Conservation (phyloP, 2,113 vertebrate species). For the Bostrychus sinensis region DNA sequence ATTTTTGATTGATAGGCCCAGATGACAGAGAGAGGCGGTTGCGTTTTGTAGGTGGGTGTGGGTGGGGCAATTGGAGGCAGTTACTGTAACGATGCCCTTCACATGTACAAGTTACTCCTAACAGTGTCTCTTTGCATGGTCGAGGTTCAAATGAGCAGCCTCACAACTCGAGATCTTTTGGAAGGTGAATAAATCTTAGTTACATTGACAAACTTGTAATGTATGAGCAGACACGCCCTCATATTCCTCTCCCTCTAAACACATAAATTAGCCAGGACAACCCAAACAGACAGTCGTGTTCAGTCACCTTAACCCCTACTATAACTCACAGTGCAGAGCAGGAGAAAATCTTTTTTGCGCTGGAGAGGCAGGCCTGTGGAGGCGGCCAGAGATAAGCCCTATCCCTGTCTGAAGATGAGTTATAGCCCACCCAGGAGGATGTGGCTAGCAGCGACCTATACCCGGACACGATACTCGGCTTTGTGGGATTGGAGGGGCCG, state of each 20-base stretch:
- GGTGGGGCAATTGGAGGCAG: constrained; percentile 40
- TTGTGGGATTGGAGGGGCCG: constrained; percentile 50
- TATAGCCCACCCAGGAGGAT: constrained; percentile 77
- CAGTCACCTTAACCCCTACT: constrained; percentile 73
- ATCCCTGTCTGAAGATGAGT: constrained; percentile 69
- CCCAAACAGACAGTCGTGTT: constrained; percentile 66
- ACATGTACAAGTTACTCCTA: constrained; percentile 72
- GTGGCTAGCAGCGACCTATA: constrained; percentile 62
- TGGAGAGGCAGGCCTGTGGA: constrained; percentile 60
- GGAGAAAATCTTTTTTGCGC: constrained; percentile 66
- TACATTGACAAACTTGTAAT: background rate
- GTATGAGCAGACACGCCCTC: constrained; percentile 24
- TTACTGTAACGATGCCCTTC: constrained; percentile 76
- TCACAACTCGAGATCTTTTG: constrained; percentile 19
- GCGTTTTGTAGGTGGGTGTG: constrained; percentile 59
- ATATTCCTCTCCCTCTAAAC: constrained; percentile 43
- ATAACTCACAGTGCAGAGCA: constrained; percentile 65
- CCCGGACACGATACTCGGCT: constrained; percentile 48
- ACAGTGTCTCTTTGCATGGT: constrained; percentile 42
- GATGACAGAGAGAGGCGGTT: constrained; percentile 80
- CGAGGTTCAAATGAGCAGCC: constrained; percentile 25
- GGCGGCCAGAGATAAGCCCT: constrained; percentile 69
- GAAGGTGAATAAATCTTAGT: constrained; percentile 44
- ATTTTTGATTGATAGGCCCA: constrained; percentile 86
- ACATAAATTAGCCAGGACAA: constrained; percentile 66